phyloP scores from a whole-genome alignment of 1,140 invertebrate species.

The Halictus rubicundus region DNA sequence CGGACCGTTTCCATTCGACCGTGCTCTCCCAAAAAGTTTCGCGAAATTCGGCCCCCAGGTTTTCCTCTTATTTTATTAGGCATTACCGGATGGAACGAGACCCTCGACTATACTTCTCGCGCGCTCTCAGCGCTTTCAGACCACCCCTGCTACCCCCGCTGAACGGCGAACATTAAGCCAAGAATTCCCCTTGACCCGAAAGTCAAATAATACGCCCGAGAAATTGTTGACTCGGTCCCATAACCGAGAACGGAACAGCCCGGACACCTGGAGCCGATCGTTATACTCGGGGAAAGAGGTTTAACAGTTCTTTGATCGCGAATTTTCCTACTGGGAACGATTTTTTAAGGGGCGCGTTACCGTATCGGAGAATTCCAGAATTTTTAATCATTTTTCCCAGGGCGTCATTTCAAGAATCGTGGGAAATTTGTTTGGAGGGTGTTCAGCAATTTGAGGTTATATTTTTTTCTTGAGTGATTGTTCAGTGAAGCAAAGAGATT shows the following conservation, averaged over 20 bases:
- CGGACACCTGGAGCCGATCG: background rate
- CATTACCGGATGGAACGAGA: slow-evolving; percentile 5
- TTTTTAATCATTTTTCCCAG: no score
- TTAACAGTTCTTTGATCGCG: background rate
- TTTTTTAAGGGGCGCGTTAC: no score
- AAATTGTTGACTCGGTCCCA: background rate
- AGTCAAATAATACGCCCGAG: slow-evolving; percentile 2
- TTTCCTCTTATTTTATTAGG: slow-evolving; percentile 16
- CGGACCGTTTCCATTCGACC: background rate
- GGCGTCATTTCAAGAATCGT: no score
- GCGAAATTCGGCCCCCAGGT: background rate
- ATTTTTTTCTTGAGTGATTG: no score
- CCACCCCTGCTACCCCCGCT: no score
- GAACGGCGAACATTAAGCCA: background rate
- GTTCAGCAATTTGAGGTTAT: no score
- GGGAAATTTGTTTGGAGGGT: no score
- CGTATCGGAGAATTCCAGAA: no score
- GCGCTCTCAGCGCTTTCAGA: background rate
- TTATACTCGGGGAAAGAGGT: background rate
- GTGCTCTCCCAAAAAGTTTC: background rate
- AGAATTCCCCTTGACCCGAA: slow-evolving; percentile 27
- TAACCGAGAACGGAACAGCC: background rate
- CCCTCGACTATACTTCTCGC: background rate
- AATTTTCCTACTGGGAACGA: no score
- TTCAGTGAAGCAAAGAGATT: no score